Conservation (phyloP, 2,113 vertebrate genomes). For the Tychaedon coryphoeus region DNA sequence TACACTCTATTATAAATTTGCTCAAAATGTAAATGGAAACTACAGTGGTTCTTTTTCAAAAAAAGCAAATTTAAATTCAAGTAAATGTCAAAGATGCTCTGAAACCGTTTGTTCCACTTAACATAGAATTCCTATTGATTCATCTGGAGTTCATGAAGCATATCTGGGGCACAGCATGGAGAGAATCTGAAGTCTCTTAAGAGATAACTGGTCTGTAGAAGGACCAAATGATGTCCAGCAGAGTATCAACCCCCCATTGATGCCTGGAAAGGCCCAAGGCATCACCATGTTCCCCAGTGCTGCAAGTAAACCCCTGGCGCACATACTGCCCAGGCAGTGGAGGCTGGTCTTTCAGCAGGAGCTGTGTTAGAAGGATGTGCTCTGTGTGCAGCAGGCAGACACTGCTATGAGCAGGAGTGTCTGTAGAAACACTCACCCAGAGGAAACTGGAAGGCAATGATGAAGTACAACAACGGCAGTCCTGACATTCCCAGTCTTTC, state of each 20-base stretch:
- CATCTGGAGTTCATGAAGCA: not conserved
- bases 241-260: not conserved
- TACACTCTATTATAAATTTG: not conserved
- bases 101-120: not conserved
- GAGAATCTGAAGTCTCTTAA: not conserved
- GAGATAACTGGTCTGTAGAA: not conserved
- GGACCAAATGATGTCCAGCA: not conserved
- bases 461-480: not conserved
- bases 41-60: not conserved
- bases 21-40: not conserved
- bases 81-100: not conserved
- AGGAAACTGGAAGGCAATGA: not conserved
- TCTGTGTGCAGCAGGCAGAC: accelerated
- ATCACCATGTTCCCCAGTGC: not conserved
- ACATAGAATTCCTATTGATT: not conserved
- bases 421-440: not conserved
- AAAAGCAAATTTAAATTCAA: not conserved
- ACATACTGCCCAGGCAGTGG: not conserved
- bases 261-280: too few species aligned
- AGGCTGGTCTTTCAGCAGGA: not conserved
- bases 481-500: not conserved
- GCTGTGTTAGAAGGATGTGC: not conserved
- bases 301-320: not conserved
- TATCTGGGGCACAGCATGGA: accelerated
- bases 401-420: not conserved